Evolutionary conservation across 2,113 vertebrate genomes (phyloP).

Genomic region (Hemiscyllium ocellatum): DNA sequence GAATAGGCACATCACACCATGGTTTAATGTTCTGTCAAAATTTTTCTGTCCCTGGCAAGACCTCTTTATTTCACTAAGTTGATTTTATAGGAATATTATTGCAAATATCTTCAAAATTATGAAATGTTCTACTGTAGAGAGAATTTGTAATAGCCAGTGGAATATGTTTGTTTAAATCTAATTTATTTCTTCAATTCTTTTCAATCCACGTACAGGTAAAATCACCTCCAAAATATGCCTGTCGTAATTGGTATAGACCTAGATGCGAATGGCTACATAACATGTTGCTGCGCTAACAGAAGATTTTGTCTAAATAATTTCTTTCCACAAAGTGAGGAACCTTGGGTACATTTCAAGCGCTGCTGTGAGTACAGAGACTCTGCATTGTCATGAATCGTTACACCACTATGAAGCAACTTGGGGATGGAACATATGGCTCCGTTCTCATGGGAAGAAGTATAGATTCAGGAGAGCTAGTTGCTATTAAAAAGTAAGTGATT

Average conservation of each 20-base stretch:
- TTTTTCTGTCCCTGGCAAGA: not conserved
- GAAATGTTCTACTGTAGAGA: not conserved
- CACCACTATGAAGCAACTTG: slow-evolving; percentile 83
- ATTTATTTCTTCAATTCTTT: not conserved
- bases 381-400: slow-evolving; percentile 79
- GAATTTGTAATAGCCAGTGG: not conserved
- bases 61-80: not conserved
- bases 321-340: slow-evolving; percentile 50
- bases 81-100: not conserved
- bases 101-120: not conserved
- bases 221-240: slow-evolving; percentile 62
- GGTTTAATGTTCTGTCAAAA: not conserved
- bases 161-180: not conserved
- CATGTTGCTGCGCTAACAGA: slow-evolving; percentile 75
- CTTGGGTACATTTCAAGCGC: slow-evolving; percentile 40
- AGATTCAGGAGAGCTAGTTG: slow-evolving; percentile 89
- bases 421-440: slow-evolving; percentile 90
- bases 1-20: not conserved
- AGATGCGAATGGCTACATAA: slow-evolving; percentile 53
- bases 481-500: slow-evolving; percentile 83
- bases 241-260: slow-evolving; percentile 49
- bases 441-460: slow-evolving; percentile 85
- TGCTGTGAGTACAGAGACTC: slow-evolving; percentile 41
- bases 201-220: not conserved
- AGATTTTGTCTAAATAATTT: slow-evolving; percentile 72